Evolutionary conservation across 2,888 invertebrate species (phyloP), one percentile per base, ranked within the genome.

Genomic region (Boloria selene): DNA sequence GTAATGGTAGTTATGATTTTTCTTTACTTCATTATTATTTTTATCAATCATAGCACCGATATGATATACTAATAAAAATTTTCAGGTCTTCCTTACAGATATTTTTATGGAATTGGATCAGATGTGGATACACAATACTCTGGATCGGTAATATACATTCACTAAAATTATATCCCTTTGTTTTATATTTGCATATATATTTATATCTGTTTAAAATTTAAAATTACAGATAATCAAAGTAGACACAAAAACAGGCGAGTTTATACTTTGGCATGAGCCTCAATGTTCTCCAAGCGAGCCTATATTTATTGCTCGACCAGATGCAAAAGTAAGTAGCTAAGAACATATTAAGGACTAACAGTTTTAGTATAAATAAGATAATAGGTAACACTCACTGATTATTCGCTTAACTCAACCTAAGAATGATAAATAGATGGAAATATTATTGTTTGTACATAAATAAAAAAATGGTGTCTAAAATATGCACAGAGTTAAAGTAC

Each of bases 271-370:
- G 96, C 93, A 93, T 71, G 95, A 96, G 78, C 79, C 84, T 0
- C 93, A 94, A 70, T 93, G 94, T 58, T 96, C 94, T 81, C 96
- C 96, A 3, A 96, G 96, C 77, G 96, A 96, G 81, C 96, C 96
- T 0, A 94, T 96, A 72, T 96, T 96, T 82, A 94, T 96, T 7
- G 93, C 95, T 13, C 77, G 87, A 26, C 95, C 95, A 0, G 82
- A 93, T 67, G 67, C 68, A 7, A 62, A 63, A 61, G 73, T 73
- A 62, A 26, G 31, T 54, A 22, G n/a, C n/a, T n/a, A 31, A 31
- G 31, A 7, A 6, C 31, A 31, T n/a, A n/a, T 7, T 7, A 7
- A 31, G 7, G 31, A 7, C 1, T 31, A 7, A 31, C 31, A 31
- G 31, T 7, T 7, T 7, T n/a, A n/a, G n/a, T n/a, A n/a, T n/a